A percentile compares a stretch with the other conserved stretches of the same genome.
These are phyloP conservation scores for Hemiprocne comata DNA, from an alignment of 2,113 vertebrate genomes.

Conservation along the genomic window DNA sequence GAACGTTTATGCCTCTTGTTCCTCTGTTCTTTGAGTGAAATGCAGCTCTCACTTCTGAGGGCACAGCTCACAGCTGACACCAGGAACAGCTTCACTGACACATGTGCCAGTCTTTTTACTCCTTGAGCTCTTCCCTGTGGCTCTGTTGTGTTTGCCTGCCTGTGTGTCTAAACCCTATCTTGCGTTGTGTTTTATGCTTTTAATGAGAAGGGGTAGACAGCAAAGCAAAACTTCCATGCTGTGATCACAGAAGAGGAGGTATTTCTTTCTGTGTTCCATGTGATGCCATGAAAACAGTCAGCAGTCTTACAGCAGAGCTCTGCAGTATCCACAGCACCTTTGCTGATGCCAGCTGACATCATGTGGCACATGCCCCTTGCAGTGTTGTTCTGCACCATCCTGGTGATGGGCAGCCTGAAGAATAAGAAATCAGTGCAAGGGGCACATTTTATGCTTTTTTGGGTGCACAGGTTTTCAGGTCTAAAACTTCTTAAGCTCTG, in stretches of 20 bases:
- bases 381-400: neutral
- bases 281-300: constrained; percentile 45
- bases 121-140: constrained; percentile 14
- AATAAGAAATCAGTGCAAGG: neutral
- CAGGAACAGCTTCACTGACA: neutral
- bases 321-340: neutral
- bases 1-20: neutral
- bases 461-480: neutral
- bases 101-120: neutral
- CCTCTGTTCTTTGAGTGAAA: neutral
- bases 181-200: neutral
- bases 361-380: neutral
- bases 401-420: neutral
- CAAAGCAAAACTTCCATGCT: constrained; percentile 47
- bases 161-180: constrained; percentile 20
- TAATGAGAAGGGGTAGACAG: constrained; percentile 40
- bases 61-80: neutral
- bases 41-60: neutral
- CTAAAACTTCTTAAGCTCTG: neutral
- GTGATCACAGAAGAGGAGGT: constrained; percentile 38
- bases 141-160: neutral
- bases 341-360: constrained; percentile 2
- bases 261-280: constrained; percentile 48
- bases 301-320: neutral
- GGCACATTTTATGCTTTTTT: neutral